These are phyloP conservation scores for Gadus chalcogrammus DNA, from an alignment of 2,113 vertebrate genomes.

Conservation along the genomic window DNA sequence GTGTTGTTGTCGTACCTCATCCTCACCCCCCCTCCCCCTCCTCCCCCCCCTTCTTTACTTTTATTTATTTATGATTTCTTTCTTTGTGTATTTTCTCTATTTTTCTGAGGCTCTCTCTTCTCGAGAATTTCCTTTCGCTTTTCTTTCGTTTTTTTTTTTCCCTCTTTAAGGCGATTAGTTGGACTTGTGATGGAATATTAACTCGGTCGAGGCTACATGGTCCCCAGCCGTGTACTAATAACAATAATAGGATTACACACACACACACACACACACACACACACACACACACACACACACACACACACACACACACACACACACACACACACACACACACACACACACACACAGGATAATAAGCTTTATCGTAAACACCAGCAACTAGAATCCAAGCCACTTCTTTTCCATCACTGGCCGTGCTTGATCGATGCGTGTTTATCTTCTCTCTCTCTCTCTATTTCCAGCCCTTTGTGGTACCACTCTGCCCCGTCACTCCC, in stretches of 20 bases:
- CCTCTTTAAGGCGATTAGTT: slow-evolving; percentile 63
- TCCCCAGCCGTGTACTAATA: slow-evolving; percentile 34
- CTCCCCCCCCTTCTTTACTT: not conserved
- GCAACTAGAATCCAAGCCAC: not conserved
- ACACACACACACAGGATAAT: not conserved
- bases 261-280: slow-evolving; percentile 16
- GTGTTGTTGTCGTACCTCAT: slow-evolving; percentile 40
- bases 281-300: slow-evolving; percentile 15
- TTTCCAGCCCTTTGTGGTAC: slow-evolving; percentile 19
- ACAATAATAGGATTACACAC: slow-evolving; percentile 48
- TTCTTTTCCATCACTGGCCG: slow-evolving; percentile 49
- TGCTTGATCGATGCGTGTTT: slow-evolving; percentile 43
- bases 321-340: slow-evolving; percentile 16
- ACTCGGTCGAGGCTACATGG: slow-evolving; percentile 41
- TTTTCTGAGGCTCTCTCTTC: not conserved
- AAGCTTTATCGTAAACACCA: slow-evolving; percentile 8
- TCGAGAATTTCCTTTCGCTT: not conserved
- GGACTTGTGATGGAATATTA: slow-evolving; percentile 68
- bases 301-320: slow-evolving; percentile 8
- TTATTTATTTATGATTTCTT: slow-evolving; percentile 19
- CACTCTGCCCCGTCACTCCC: slow-evolving; percentile 55
- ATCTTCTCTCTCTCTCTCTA: slow-evolving; percentile 28
- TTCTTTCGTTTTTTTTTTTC: slow-evolving; percentile 24
- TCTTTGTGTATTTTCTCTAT: slow-evolving; percentile 2
- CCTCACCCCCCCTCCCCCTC: too few relatives aligned